A percentile compares a stretch with the other conserved stretches of the same genome.
These are phyloP conservation scores for Zeus faber DNA, from an alignment of 2,113 vertebrate species.

Conservation along the genomic window DNA sequence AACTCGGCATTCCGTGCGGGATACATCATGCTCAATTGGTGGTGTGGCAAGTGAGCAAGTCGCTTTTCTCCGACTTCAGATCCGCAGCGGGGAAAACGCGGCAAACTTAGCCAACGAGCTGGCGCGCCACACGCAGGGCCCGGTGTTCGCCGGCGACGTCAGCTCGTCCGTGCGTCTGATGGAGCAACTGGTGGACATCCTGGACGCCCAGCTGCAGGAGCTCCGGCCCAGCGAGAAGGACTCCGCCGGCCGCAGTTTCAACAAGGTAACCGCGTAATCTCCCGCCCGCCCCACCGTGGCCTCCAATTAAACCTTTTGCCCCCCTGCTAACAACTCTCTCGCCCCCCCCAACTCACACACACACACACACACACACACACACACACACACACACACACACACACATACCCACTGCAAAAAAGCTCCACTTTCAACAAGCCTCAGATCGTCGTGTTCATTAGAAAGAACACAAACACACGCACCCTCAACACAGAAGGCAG, in stretches of 20 bases:
- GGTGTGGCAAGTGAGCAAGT: too few relatives aligned
- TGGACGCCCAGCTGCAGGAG: slow-evolving; percentile 96
- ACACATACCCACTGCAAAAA: slow-evolving; percentile 15
- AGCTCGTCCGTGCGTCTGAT: slow-evolving; percentile 95
- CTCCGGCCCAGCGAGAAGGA: slow-evolving; percentile 90
- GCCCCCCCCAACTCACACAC: slow-evolving; percentile 18
- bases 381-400: slow-evolving; percentile 5
- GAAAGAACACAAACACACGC: too few relatives aligned
- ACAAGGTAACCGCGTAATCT: slow-evolving; percentile 83
- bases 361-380: slow-evolving; percentile 8
- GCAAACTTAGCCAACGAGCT: slow-evolving; percentile 96
- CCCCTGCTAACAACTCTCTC: slow-evolving; percentile 13
- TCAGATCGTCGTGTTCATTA: too few relatives aligned
- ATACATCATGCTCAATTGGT: slow-evolving; percentile 26
- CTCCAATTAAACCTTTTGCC: slow-evolving; percentile 28
- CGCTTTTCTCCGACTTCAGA: slow-evolving; percentile 73
- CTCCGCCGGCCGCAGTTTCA: slow-evolving; percentile 91
- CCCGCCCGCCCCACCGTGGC: slow-evolving; percentile 24
- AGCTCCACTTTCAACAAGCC: too few relatives aligned
- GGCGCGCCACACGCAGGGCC: slow-evolving; percentile 94
- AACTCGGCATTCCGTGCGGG: background rate
- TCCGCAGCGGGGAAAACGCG: slow-evolving; percentile 95
- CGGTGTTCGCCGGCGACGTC: slow-evolving; percentile 92
- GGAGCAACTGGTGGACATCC: slow-evolving; percentile 97
- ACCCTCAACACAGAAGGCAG: too few relatives aligned